These are phyloP conservation scores for Leptogaster cylindrica DNA, from an alignment of 2,888 invertebrate genomes.

Conservation along the genomic window DNA sequence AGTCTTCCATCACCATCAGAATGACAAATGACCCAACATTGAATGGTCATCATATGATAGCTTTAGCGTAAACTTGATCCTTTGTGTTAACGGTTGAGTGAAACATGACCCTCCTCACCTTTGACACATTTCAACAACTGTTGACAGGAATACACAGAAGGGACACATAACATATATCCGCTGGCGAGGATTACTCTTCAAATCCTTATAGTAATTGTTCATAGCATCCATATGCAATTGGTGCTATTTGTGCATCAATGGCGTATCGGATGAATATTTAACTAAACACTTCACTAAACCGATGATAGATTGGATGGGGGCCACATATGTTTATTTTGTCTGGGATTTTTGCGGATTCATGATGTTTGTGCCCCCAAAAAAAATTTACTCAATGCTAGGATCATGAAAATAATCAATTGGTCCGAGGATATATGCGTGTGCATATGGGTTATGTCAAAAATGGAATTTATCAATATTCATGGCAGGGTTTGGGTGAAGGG, in stretches of 20 bases:
- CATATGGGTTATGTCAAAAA: constrained; percentile 31
- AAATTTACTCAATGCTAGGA: not conserved
- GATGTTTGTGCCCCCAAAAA: constrained; percentile 3
- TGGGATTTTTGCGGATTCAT: constrained; percentile 13
- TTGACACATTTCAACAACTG: constrained; percentile 3
- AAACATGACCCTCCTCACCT: not conserved
- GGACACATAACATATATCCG: not conserved
- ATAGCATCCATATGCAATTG: constrained; percentile 23
- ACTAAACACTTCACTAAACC: constrained; percentile 37
- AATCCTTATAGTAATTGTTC: constrained; percentile 38
- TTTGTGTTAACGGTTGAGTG: constrained; percentile 4
- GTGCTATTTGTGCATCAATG: constrained; percentile 23
- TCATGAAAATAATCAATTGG: constrained; percentile 22
- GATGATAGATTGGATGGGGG: constrained; percentile 25
- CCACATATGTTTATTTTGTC: constrained; percentile 13
- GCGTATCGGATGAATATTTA: constrained; percentile 27
- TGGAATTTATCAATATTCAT: constrained; percentile 36
- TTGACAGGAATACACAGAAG: not conserved
- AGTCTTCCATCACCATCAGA: constrained; percentile 24
- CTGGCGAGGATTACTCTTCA: not conserved
- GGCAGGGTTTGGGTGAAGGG: not conserved
- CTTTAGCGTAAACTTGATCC: constrained; percentile 9
- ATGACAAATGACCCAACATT: constrained; percentile 10
- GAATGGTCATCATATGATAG: constrained; percentile 18
- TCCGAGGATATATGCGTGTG: constrained; percentile 18